phyloP scores from a whole-genome alignment of 2,113 vertebrate genomes.

The Hemibagrus wyckioides region DNA sequence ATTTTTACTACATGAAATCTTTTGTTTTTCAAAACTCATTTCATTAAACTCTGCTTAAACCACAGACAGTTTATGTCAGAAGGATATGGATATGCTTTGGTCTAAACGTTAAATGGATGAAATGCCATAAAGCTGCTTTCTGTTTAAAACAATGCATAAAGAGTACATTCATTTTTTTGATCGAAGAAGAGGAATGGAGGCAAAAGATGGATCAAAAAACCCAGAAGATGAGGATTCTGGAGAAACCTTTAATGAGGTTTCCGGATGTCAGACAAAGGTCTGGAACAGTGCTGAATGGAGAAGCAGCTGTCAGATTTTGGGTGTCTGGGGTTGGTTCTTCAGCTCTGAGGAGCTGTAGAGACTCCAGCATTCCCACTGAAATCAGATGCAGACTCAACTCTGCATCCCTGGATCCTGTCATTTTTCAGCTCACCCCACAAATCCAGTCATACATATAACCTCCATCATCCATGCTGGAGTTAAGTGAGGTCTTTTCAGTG shows the following conservation, averaged over 20 bases:
- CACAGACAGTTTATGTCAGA: conserved; percentile 3
- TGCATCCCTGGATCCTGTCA: conserved; percentile 28
- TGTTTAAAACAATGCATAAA: conserved; percentile 17
- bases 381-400: background rate
- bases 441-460: background rate
- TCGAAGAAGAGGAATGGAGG: background rate
- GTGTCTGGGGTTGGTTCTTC: conserved; percentile 27
- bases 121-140: conserved; percentile 24
- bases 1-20: conserved; percentile 28
- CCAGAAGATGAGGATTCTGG: background rate
- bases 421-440: conserved; percentile 10
- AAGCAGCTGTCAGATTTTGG: conserved; percentile 36
- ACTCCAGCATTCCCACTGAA: conserved; percentile 25
- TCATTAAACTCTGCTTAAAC: background rate
- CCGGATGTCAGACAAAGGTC: conserved; percentile 39
- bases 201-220: background rate
- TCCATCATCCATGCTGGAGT: background rate
- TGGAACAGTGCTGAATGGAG: conserved; percentile 15
- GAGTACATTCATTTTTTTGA: background rate
- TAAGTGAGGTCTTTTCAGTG: background rate
- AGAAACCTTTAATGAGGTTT: conserved; percentile 35
- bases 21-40: background rate
- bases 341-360: background rate
- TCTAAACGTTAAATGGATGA: conserved; percentile 8
- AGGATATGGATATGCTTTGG: conserved; percentile 33